Evolutionary conservation across 2,113 vertebrate genomes (phyloP).

Genomic region (Bujurquina vittata): DNA sequence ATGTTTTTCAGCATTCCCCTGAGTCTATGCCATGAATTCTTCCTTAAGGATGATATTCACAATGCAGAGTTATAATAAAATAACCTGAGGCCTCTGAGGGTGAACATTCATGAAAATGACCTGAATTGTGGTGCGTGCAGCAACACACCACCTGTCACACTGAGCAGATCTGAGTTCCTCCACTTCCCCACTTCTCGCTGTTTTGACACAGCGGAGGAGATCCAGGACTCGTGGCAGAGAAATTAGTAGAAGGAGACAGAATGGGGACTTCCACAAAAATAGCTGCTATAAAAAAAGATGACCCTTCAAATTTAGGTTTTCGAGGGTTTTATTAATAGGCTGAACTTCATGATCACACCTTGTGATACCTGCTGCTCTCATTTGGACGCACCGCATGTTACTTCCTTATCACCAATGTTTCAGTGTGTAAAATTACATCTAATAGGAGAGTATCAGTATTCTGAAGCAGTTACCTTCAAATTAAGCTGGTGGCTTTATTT

Average conservation of each 20-base stretch:
- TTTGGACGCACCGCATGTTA: neutral
- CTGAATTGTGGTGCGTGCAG: neutral
- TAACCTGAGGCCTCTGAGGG: neutral
- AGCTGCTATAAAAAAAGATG: too few species aligned
- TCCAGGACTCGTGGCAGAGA: neutral
- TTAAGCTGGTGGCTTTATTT: neutral
- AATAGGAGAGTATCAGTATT: neutral
- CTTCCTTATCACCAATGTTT: neutral
- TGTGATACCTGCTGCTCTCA: too few species aligned
- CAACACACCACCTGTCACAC: neutral
- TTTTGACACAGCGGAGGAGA: neutral
- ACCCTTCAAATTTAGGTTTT: too few species aligned
- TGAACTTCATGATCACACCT: too few species aligned
- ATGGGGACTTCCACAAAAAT: too few species aligned
- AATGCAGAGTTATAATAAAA: too few species aligned
- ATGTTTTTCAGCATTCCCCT: too few species aligned
- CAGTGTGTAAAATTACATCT: too few species aligned
- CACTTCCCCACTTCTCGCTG: neutral
- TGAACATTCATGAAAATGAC: too few species aligned
- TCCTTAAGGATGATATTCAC: too few species aligned
- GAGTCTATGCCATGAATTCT: too few species aligned
- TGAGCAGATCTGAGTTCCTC: neutral
- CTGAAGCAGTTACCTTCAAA: neutral
- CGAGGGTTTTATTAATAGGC: too few species aligned
- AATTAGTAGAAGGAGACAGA: neutral